These are phyloP conservation scores for Tenthredo mesomela DNA, from an alignment of 2,888 invertebrate genomes.

Conservation along the genomic window DNA sequence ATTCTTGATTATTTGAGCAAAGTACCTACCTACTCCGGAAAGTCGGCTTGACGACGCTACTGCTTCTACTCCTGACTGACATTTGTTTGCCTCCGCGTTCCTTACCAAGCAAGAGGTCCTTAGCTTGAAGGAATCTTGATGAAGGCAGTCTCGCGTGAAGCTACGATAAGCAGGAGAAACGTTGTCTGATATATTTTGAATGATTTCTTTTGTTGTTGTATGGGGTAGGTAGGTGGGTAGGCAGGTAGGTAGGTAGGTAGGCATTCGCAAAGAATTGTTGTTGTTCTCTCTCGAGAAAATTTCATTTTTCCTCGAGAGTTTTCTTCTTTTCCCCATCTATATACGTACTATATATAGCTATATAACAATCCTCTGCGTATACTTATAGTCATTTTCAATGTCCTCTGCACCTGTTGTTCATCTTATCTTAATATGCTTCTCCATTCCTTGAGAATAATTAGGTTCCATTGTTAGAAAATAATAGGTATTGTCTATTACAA, in stretches of 20 bases:
- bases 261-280: neutral
- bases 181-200: constrained; percentile 50
- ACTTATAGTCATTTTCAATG: constrained; percentile 63
- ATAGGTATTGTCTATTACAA: constrained; percentile 50
- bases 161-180: constrained; percentile 59
- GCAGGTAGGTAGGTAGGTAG: neutral
- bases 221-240: neutral
- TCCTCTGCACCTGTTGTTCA: constrained; percentile 65
- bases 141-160: constrained; percentile 61
- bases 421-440: constrained; percentile 60
- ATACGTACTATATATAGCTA: neutral
- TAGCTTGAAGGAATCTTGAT: constrained; percentile 55
- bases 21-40: constrained; percentile 12
- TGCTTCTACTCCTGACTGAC: constrained; percentile 24
- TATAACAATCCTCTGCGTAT: neutral
- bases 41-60: constrained; percentile 6
- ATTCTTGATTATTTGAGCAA: constrained; percentile 26
- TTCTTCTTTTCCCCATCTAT: neutral
- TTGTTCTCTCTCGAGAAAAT: neutral
- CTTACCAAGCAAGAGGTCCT: constrained; percentile 32
- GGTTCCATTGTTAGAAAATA: constrained; percentile 64
- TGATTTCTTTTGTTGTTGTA: constrained; percentile 49
- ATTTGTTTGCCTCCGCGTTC: constrained; percentile 30
- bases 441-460: constrained; percentile 68
- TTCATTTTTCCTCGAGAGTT: constrained; percentile 22